Evolutionary conservation across 92 coral and sea anemone species (phyloP).

Genomic region (Desmophyllum pertusum): DNA sequence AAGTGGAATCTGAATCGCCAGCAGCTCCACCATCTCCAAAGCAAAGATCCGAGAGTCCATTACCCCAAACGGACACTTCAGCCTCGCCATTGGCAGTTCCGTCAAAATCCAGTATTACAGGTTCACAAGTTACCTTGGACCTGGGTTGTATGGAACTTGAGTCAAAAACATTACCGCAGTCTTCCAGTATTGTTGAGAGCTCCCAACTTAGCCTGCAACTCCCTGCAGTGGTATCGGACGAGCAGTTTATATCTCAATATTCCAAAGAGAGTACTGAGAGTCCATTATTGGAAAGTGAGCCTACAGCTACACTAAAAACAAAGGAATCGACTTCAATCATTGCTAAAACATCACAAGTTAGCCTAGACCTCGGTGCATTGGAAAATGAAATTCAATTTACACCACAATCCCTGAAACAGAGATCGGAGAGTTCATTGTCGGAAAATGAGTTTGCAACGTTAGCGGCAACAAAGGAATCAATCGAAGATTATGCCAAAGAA

Average conservation of each 20-base stretch:
- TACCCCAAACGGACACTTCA: too few species aligned
- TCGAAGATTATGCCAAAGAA: too few species aligned
- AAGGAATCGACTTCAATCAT: neutral
- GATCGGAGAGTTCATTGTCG: neutral
- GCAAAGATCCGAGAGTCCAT: neutral
- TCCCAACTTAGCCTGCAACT: too few species aligned
- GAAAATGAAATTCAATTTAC: too few species aligned
- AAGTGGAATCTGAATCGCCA: neutral
- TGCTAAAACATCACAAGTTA: neutral
- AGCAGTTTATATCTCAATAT: too few species aligned
- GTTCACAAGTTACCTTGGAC: neutral
- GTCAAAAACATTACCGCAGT: too few species aligned
- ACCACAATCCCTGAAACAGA: too few species aligned
- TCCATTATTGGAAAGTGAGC: neutral
- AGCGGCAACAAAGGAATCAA: too few species aligned
- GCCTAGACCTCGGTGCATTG: neutral
- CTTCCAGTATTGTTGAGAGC: too few species aligned
- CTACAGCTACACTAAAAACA: neutral
- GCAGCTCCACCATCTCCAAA: neutral
- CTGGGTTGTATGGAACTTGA: neutral
- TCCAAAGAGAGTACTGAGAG: neutral
- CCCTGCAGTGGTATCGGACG: too few species aligned
- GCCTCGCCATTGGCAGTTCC: neutral
- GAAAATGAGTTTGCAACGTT: too few species aligned
- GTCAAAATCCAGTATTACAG: neutral